Evolutionary conservation across 2,113 vertebrate species (phyloP).

Genomic region (human (Homo sapiens)): GRCh38 chr6:36098501-36099000

Average conservation of each 20-base stretch:
- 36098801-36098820: not conserved
- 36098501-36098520: too few species aligned
- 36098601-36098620: constrained; percentile 30
- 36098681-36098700: not conserved
- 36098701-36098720: not conserved
- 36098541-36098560: too few species aligned
- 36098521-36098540: too few species aligned
- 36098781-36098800: not conserved
- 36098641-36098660: not conserved
- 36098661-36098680: not conserved
- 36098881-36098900: too few species aligned
- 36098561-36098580: not conserved
- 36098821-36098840: not conserved
- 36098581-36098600: not conserved
- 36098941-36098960: not conserved
- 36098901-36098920: too few species aligned
- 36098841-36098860: not conserved
- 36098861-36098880: not conserved
- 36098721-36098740: not conserved
- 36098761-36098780: not conserved
- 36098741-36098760: not conserved
- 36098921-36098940: too few species aligned
- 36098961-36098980: not conserved
- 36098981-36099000: not conserved
- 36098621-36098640: not conserved